phyloP scores from a whole-genome alignment of 2,113 vertebrate genomes.

The Podocnemis expansa region DNA sequence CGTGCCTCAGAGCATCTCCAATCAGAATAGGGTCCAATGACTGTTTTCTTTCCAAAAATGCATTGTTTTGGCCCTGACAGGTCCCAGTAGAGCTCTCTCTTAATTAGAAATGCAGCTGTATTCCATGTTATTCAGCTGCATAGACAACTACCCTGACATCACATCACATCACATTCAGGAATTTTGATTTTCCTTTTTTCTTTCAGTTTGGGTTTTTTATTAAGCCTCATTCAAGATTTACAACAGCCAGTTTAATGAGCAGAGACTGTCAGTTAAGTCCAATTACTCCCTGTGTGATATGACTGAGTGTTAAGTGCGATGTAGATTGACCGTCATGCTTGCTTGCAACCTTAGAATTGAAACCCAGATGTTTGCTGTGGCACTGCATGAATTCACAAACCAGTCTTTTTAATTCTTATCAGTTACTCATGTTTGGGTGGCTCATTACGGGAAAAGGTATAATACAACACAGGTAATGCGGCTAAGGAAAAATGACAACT shows the following conservation, averaged over 20 bases:
- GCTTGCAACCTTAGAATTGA: background rate
- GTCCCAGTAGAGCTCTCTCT: background rate
- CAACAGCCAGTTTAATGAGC: background rate
- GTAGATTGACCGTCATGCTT: background rate
- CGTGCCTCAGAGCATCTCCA: background rate
- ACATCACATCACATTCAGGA: background rate
- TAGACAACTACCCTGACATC: background rate
- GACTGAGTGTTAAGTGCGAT: background rate
- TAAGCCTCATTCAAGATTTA: background rate
- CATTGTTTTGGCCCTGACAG: fast-evolving
- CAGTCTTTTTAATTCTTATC: background rate
- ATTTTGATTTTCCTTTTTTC: background rate
- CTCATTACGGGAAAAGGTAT: background rate
- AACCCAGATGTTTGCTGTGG: background rate
- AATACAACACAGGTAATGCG: background rate
- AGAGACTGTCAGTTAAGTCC: background rate
- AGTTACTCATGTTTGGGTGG: fast-evolving
- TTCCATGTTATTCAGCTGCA: background rate
- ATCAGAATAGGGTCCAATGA: background rate
- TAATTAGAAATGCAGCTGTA: background rate
- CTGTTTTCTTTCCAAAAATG: background rate
- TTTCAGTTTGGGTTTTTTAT: background rate
- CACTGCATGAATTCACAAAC: background rate
- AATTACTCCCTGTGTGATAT: background rate
- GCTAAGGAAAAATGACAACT: fast-evolving